Evolutionary conservation across 2,888 invertebrate genomes (phyloP).

Genomic region (Stenurella melanura): DNA sequence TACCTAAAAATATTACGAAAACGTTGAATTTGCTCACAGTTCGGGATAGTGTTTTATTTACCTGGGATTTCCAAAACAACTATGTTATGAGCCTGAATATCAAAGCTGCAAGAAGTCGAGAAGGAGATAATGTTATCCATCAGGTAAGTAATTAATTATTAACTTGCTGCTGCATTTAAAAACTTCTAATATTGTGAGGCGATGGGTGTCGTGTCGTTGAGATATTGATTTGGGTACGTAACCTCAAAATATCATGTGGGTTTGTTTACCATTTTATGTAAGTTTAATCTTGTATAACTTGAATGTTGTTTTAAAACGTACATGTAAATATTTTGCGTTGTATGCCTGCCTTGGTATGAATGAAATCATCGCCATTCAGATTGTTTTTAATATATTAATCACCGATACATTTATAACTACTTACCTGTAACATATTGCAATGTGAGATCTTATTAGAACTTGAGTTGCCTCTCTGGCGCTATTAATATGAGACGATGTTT

Average conservation of each 20-base stretch:
- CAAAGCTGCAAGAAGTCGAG: constrained; percentile 71
- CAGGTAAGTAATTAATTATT: constrained; percentile 74
- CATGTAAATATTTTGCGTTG: too few species aligned
- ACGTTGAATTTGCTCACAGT: constrained; percentile 80
- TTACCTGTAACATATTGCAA: too few species aligned
- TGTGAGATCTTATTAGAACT: too few species aligned
- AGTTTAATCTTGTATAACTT: background rate
- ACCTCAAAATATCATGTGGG: constrained; percentile 50
- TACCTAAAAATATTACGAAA: constrained; percentile 76
- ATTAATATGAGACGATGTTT: too few species aligned
- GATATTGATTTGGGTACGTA: constrained; percentile 44
- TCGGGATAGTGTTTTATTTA: constrained; percentile 80
- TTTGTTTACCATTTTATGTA: constrained; percentile 19
- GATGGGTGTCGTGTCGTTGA: background rate
- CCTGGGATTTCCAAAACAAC: constrained; percentile 80
- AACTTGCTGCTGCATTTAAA: background rate
- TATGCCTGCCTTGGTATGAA: too few species aligned
- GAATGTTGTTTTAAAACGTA: too few species aligned
- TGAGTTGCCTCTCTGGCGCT: too few species aligned
- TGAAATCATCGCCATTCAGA: too few species aligned
- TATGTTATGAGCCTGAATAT: constrained; percentile 80
- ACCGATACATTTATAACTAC: too few species aligned
- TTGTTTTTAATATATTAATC: too few species aligned
- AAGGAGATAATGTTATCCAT: constrained; percentile 75
- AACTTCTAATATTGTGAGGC: background rate